phyloP scores from a whole-genome alignment of 2,113 vertebrate species.

The Brienomyrus longianalis region DNA sequence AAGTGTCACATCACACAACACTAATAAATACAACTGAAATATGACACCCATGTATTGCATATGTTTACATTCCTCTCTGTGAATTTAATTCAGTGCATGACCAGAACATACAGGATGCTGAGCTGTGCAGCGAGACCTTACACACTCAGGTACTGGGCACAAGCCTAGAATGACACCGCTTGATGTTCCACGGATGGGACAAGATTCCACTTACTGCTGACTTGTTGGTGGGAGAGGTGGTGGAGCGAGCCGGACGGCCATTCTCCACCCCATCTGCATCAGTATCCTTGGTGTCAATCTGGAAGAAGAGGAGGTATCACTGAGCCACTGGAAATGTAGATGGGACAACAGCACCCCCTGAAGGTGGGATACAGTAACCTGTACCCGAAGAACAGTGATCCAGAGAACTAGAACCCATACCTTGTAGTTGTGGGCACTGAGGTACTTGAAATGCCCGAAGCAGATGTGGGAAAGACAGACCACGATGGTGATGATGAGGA shows the following conservation, averaged over 20 bases:
- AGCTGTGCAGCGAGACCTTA: background rate
- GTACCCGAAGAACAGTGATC: background rate
- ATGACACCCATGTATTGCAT: background rate
- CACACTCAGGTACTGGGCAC: background rate
- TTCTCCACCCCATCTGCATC: slow-evolving; percentile 74
- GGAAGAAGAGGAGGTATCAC: slow-evolving; percentile 13
- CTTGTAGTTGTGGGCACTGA: slow-evolving; percentile 98
- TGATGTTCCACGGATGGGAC: background rate
- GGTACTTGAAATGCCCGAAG: slow-evolving; percentile 98
- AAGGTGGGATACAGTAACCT: background rate
- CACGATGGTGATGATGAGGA: slow-evolving; percentile 91
- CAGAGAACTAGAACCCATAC: slow-evolving; percentile 49
- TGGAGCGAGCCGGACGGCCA: slow-evolving; percentile 63
- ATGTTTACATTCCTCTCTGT: background rate
- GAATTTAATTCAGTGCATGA: background rate
- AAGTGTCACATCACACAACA: background rate
- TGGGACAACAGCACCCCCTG: background rate
- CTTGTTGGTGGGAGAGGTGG: slow-evolving; percentile 66
- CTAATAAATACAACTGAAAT: background rate
- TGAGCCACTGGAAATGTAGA: background rate
- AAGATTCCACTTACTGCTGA: slow-evolving; percentile 66
- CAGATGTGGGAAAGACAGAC: slow-evolving; percentile 93
- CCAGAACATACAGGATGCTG: background rate
- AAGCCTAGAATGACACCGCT: background rate
- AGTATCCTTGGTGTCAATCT: slow-evolving; percentile 89